Conservation (phyloP, 1,140 invertebrate genomes). For the Hypothenemus hampei region DNA sequence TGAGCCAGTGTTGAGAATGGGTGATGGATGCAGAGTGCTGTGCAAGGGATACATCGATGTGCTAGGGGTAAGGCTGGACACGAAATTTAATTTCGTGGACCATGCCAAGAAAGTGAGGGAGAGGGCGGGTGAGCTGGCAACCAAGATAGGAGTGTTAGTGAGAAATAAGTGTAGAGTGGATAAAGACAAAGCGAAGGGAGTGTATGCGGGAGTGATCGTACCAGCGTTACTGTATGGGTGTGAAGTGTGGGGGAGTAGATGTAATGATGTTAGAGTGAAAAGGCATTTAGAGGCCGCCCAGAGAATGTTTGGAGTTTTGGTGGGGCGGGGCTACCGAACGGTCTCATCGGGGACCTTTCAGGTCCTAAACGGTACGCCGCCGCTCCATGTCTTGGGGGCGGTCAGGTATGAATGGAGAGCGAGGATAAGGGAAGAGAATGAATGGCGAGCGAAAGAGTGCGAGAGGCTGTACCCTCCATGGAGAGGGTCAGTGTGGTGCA, state of each 20-base stretch:
- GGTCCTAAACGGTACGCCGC: constrained; percentile 25
- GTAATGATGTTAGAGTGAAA: constrained; percentile 6
- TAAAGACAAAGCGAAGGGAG: constrained; percentile 11
- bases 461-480: not conserved
- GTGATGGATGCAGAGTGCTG: no score
- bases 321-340: constrained; percentile 20
- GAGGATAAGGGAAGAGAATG: not conserved
- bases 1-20: no score
- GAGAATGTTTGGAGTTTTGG: constrained; percentile 16
- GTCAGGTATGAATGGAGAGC: not conserved
- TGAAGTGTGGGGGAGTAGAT: constrained; percentile 20
- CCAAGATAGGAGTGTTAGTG: constrained; percentile 3
- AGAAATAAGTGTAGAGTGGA: constrained; percentile 22
- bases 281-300: constrained; percentile 23
- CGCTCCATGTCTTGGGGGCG: constrained; percentile 10
- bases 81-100: constrained; percentile 12
- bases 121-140: constrained; percentile 1
- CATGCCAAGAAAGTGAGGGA: constrained; percentile 16
- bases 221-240: constrained; percentile 26
- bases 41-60: no score
- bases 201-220: constrained; percentile 21
- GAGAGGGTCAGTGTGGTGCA: not conserved
- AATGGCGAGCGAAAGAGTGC: not conserved
- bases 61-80: constrained; percentile 26
- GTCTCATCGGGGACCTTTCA: constrained; percentile 16